These are phyloP conservation scores for Cassiopea andromeda DNA, from an alignment of 30 jellyfish, hydroid and myxozoan species.

Conservation along the genomic window DNA sequence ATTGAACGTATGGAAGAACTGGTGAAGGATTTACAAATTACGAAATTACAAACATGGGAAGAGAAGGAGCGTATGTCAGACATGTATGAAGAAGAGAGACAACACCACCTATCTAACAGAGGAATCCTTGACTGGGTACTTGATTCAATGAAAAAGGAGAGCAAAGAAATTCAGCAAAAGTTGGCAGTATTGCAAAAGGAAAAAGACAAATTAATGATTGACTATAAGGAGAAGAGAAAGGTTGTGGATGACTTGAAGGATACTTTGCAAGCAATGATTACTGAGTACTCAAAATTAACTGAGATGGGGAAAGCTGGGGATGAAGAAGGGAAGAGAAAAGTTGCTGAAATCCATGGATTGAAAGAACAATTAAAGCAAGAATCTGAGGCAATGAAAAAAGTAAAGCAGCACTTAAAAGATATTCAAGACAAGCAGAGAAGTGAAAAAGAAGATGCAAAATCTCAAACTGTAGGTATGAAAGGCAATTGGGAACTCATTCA, in stretches of 20 bases:
- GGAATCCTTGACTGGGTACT: conserved; percentile 94
- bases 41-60: conserved; percentile 94
- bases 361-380: conserved; percentile 91
- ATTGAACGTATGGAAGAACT: conserved; percentile 87
- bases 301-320: conserved; percentile 90
- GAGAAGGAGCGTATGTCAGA: conserved; percentile 92
- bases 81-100: conserved; percentile 86
- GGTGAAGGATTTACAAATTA: conserved; percentile 84
- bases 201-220: conserved; percentile 89
- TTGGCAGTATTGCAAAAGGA: conserved; percentile 88
- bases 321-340: conserved; percentile 91
- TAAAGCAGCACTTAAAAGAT: conserved; percentile 86
- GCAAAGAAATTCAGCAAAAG: conserved; percentile 86
- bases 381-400: conserved; percentile 82
- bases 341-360: conserved; percentile 88
- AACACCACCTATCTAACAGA: conserved; percentile 89
- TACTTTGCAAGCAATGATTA: conserved; percentile 74
- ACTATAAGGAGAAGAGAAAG: conserved; percentile 86
- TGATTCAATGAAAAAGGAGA: conserved; percentile 87
- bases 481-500: conserved; percentile 93
- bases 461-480: conserved; percentile 73
- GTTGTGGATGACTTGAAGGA: conserved; percentile 89
- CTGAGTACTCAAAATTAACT: conserved; percentile 86
- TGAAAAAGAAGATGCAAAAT: conserved; percentile 93
- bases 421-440: conserved; percentile 89